Base-by-base conservation (phyloP, 2,888 invertebrate species). In the Aradus depressus region DNA sequence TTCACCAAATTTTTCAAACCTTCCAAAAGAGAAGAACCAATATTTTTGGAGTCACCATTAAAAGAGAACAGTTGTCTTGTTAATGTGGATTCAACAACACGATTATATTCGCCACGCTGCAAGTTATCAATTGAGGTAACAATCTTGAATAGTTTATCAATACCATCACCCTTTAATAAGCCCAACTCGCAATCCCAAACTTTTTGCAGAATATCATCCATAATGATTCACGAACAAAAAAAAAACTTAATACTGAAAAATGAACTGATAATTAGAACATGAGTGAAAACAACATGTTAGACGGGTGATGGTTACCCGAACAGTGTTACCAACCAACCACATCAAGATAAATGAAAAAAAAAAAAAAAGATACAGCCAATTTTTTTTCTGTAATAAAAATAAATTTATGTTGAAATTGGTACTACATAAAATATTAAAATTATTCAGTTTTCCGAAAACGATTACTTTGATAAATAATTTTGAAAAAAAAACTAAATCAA, bases 91-190 rank as follows among this genome's bases (percentile, higher is more conserved):
- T 56, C 48, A 4, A 53, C 21, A 5, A 56, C 38, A n/a, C 14
- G 14, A n/a, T 34, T 18, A 35, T 56, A 56, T n/a, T 56, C 53
- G 37, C 56, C 56, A 42, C 49, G 48, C 49, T 51, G 53, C 8
- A 56, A 41, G n/a, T 44, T 12, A n/a, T 42, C 28, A 18, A 50
- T 37, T 43, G 44, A 52, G 31, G 52, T 52, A 12, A 38, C 26
- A 44, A 37, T n/a, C n/a, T 52, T 35, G 8, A 42, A 26, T 4
- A 49, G 43, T 16, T 26, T 37, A 8, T 49, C 32, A 10, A 45
- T 31, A 19, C 21, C 14, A 19, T 52, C 50, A n/a, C 56, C 52
- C 8, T 44, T 44, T 6, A 56, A 25, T 19, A 56, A 35, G 18
- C 50, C 28, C 16, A 52, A 47, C 22, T 56, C 52, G 18, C 32